Base-by-base conservation (phyloP, 2,888 invertebrate species). In the Criorhina ranunculi region DNA sequence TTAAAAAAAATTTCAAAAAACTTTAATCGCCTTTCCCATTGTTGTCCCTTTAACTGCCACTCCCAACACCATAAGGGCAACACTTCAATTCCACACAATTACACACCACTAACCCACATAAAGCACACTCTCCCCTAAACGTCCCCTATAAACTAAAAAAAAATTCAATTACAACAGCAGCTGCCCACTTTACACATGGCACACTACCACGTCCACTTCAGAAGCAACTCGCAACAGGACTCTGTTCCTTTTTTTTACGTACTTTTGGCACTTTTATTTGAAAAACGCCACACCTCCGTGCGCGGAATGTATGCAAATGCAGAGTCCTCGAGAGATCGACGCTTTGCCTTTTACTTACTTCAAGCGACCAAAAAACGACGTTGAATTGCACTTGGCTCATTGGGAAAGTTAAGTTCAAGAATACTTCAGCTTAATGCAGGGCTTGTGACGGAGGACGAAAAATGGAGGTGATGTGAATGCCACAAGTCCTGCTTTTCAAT, bases 141-240 rank as follows among this genome's bases (percentile, higher is more conserved):
- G 83, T 49, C 77, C 72, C 72, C 60, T 55, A 80, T 64, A 33
- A 57, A 29, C 15, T 42, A 44, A 51, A 60, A 69, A 37, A 62
- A 73, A 60, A 19, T 79, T 66, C 55, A 79, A 64, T 79, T 85
- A 85, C 70, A 82, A 62, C 73, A 70, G 33, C 57, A 72, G 64
- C 75, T 69, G 82, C 64, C 51, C 77, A 66, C 78, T 82, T 78
- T 60, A 73, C 78, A 73, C 66, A 78, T 73, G 78, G 60, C 82
- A 72, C 78, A 82, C 57, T 64, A 46, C 24, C 49, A 37, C 31
- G 7, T 17, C 69, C 70, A 55, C 57, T 64, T 67, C 19, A 46
- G 12, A 78, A 53, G 51, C 37, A 60, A 37, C 60, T 80, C 64
- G n/a, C 33, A n/a, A n/a, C n/a, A 35, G 33, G n/a, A 70, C 31